Percentiles rank a stretch among this genome's conserved stretches.
Evolutionary conservation across 2,113 vertebrate species (phyloP).

Genomic region (human): DNA sequence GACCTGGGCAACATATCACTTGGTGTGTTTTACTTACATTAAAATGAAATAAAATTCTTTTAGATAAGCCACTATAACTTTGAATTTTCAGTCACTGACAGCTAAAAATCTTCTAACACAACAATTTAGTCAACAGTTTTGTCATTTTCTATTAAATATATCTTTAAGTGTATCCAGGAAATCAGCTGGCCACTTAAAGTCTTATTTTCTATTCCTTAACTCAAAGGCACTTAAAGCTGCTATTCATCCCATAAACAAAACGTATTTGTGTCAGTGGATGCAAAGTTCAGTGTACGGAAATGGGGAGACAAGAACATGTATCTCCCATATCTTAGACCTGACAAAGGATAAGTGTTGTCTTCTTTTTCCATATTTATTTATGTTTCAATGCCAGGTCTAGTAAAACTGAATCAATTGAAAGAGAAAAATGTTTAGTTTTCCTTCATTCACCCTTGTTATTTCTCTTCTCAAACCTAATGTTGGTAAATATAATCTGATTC

Average conservation of each 20-base stretch:
- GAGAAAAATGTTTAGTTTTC: not conserved
- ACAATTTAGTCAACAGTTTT: not conserved
- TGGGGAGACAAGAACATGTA: not conserved
- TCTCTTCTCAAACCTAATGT: not conserved
- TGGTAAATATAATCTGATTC: not conserved
- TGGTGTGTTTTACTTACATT: not conserved
- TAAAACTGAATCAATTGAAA: not conserved
- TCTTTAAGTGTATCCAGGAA: not conserved
- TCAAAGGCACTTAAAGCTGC: not conserved
- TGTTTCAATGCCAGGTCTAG: not conserved
- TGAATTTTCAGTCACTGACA: not conserved
- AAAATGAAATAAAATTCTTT: not conserved
- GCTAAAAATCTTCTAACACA: not conserved
- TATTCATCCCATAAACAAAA: not conserved
- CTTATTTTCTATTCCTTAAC: not conserved
- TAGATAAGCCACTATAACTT: not conserved
- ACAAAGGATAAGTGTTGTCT: not conserved
- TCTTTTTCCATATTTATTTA: not conserved
- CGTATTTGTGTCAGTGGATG: not conserved
- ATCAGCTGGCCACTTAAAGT: not conserved
- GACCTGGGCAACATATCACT: not conserved
- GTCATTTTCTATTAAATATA: not conserved
- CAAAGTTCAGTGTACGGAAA: not conserved
- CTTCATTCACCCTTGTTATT: not conserved
- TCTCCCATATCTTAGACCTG: not conserved